A percentile compares a stretch with the other conserved stretches of the same genome.
phyloP scores from a whole-genome alignment of 2,888 invertebrate species.

The Drosophila austrosaltans region DNA sequence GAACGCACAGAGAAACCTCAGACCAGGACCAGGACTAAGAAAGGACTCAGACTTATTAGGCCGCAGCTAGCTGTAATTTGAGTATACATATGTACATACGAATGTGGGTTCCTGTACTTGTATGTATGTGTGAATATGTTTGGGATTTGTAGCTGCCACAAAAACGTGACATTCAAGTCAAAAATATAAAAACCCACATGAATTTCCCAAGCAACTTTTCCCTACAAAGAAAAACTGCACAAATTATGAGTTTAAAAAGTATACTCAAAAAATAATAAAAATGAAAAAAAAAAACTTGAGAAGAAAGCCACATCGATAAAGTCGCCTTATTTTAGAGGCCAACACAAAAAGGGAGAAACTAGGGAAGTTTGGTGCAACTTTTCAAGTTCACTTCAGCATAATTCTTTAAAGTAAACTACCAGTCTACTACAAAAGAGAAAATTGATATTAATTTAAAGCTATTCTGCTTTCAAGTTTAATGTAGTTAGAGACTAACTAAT shows the following conservation, averaged over 20 bases:
- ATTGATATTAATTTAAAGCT: background rate
- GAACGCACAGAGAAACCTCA: too few relatives aligned
- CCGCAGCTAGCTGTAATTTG: background rate
- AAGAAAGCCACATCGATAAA: background rate
- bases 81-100: background rate
- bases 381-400: background rate
- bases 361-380: background rate
- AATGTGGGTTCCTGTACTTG: slow-evolving; percentile 8
- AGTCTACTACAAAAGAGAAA: background rate
- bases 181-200: background rate
- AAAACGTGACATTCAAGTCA: slow-evolving; percentile 50
- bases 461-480: background rate
- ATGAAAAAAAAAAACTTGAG: background rate
- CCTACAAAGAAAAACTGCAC: background rate
- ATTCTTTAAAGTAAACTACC: background rate
- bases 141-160: slow-evolving; percentile 44
- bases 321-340: background rate
- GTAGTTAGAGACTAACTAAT: background rate
- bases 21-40: background rate
- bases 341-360: background rate
- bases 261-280: background rate
- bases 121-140: background rate
- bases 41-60: background rate
- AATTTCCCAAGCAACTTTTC: background rate
- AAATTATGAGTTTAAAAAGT: background rate